Conservation (phyloP, 1,140 invertebrate genomes). For the Drosophila kepulauana region DNA sequence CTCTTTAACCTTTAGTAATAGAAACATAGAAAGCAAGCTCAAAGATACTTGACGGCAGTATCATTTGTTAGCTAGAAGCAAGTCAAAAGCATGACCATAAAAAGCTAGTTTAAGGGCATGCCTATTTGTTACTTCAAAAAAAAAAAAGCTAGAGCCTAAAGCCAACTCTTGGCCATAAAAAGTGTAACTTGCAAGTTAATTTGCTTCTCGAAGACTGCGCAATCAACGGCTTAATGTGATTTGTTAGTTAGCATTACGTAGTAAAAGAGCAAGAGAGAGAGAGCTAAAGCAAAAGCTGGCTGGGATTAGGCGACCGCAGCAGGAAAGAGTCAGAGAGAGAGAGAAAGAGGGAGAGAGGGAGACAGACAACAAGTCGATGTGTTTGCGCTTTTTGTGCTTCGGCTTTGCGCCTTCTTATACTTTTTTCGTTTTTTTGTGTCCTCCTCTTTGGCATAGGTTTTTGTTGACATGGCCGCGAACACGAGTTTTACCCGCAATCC, state of each 20-base stretch:
- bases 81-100: no score
- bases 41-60: no score
- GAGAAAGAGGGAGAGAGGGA: neutral
- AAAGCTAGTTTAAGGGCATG: no score
- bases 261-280: neutral
- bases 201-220: conserved; percentile 24
- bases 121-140: no score
- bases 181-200: conserved; percentile 4
- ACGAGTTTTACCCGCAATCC: conserved; percentile 9
- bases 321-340: conserved; percentile 12
- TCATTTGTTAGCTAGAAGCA: no score
- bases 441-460: conserved; percentile 8
- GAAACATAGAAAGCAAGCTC: no score
- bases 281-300: conserved; percentile 15
- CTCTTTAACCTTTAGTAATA: no score
- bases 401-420: conserved; percentile 10
- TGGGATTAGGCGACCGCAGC: conserved; percentile 50
- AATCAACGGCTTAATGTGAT: conserved; percentile 55
- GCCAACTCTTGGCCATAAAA: neutral
- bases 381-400: conserved; percentile 2
- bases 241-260: conserved; percentile 36
- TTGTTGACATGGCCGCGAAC: conserved; percentile 44
- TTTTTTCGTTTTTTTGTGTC: conserved; percentile 7
- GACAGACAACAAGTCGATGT: conserved; percentile 1
- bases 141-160: no score